phyloP scores from a whole-genome alignment of 2,113 vertebrate genomes.

The Acinonyx jubatus region DNA sequence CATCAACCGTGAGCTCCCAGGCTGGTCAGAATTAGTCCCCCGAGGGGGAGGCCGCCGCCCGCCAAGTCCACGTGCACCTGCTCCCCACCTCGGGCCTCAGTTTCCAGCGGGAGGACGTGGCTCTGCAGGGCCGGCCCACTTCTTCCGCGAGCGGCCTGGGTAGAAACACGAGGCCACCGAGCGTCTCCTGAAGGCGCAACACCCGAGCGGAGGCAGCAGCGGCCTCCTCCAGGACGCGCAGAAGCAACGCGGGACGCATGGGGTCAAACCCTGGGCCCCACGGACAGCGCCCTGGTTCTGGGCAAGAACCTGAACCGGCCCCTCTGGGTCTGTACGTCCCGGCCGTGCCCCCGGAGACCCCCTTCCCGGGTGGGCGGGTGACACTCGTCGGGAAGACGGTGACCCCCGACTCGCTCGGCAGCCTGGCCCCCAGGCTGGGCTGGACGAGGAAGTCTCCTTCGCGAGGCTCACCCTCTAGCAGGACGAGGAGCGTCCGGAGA shows the following conservation, averaged over 20 bases:
- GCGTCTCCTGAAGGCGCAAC: no score
- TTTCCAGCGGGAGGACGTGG: background rate
- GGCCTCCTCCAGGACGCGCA: no score
- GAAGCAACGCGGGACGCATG: no score
- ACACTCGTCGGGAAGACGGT: background rate
- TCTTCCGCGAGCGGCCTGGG: background rate
- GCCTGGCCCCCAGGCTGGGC: background rate
- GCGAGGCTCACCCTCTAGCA: background rate
- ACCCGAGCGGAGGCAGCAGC: no score
- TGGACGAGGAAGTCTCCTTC: background rate
- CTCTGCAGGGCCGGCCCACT: background rate
- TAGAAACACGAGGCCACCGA: no score
- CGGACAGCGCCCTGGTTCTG: no score
- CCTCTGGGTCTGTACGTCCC: no score
- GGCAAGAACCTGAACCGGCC: no score
- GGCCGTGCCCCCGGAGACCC: background rate
- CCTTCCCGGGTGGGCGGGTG: background rate
- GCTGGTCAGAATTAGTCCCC: background rate
- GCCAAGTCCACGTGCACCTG: background rate
- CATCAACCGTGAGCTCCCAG: background rate
- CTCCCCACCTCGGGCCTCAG: background rate
- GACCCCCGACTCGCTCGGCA: background rate
- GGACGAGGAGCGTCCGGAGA: background rate
- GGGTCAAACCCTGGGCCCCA: no score
- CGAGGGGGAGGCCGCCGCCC: no score